Percentiles rank a stretch among this genome's conserved stretches.
phyloP scores from a whole-genome alignment of 2,113 vertebrate genomes.

The Syngnathoides biaculeatus region DNA sequence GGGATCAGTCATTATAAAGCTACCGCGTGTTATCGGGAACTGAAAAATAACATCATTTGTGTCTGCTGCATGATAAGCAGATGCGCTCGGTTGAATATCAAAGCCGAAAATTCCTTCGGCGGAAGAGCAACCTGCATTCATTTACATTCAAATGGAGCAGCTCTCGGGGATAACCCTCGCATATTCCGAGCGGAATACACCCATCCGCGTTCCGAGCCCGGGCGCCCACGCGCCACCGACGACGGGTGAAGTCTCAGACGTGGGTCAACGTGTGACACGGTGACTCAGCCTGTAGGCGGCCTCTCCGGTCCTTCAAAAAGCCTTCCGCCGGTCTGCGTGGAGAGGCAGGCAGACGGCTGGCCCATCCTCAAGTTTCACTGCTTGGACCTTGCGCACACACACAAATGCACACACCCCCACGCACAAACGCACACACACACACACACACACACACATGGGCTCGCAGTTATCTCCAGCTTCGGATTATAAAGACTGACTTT shows the following conservation, averaged over 20 bases:
- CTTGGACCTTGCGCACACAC: slow-evolving; percentile 35
- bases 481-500: slow-evolving; percentile 36
- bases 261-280: slow-evolving; percentile 61
- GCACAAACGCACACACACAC: slow-evolving; percentile 32
- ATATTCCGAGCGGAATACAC: slow-evolving; percentile 35
- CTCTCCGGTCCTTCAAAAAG: slow-evolving; percentile 57
- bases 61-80: neutral
- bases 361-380: slow-evolving; percentile 60
- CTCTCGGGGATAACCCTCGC: slow-evolving; percentile 35
- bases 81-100: neutral
- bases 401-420: slow-evolving; percentile 35
- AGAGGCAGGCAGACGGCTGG: slow-evolving; percentile 58
- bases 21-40: neutral
- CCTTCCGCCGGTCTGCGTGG: slow-evolving; percentile 54
- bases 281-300: slow-evolving; percentile 72
- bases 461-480: slow-evolving; percentile 3
- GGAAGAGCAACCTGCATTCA: slow-evolving; percentile 9
- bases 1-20: neutral
- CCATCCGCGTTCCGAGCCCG: slow-evolving; percentile 11
- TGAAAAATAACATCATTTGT: neutral
- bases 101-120: neutral
- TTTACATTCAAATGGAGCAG: slow-evolving; percentile 29
- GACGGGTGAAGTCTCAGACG: slow-evolving; percentile 62
- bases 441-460: neutral
- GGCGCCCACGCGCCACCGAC: slow-evolving; percentile 56